phyloP scores from a whole-genome alignment of 2,797 vertebrate species.

The Botia kubotai region DNA sequence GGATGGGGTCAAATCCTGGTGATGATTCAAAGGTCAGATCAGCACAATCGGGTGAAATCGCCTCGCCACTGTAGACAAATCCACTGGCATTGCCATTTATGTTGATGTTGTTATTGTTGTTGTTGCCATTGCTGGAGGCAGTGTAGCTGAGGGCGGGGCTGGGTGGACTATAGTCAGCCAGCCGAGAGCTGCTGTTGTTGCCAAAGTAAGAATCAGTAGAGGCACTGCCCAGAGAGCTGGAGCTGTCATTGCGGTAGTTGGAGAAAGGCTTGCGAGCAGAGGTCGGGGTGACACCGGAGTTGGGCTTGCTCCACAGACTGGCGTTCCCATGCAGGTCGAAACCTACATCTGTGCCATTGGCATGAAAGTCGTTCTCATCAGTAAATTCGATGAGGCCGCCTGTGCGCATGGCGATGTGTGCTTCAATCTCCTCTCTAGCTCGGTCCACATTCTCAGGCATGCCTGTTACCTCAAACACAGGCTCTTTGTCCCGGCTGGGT shows the following conservation, averaged over 20 bases:
- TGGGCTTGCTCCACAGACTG: constrained; percentile 90
- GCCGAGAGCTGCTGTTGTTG: constrained; percentile 77
- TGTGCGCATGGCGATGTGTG: constrained; percentile 93
- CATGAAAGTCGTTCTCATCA: constrained; percentile 96
- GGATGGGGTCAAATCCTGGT: constrained; percentile 82
- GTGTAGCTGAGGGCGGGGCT: constrained; percentile 89
- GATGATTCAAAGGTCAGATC: constrained; percentile 84
- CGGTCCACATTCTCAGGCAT: constrained; percentile 97
- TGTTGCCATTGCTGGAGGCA: constrained; percentile 80
- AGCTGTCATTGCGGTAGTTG: constrained; percentile 93
- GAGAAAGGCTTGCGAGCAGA: constrained; percentile 90
- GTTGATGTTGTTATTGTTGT: constrained; percentile 79
- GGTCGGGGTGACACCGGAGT: constrained; percentile 77
- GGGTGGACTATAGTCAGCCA: constrained; percentile 92
- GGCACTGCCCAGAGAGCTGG: constrained; percentile 91
- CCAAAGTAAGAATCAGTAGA: constrained; percentile 95
- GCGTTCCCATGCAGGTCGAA: constrained; percentile 88
- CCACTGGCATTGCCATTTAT: constrained; percentile 78
- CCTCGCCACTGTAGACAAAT: constrained; percentile 81
- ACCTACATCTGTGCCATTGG: constrained; percentile 94
- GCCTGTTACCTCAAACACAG: constrained; percentile 94
- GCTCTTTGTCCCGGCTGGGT: constrained; percentile 94
- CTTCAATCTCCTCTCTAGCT: constrained; percentile 94
- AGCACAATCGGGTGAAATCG: constrained; percentile 84
- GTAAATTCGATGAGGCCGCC: constrained; percentile 90